Percentiles rank a stretch among this genome's conserved stretches.
Conservation (phyloP, 2,113 vertebrate species). For the Willisornis vidua region DNA sequence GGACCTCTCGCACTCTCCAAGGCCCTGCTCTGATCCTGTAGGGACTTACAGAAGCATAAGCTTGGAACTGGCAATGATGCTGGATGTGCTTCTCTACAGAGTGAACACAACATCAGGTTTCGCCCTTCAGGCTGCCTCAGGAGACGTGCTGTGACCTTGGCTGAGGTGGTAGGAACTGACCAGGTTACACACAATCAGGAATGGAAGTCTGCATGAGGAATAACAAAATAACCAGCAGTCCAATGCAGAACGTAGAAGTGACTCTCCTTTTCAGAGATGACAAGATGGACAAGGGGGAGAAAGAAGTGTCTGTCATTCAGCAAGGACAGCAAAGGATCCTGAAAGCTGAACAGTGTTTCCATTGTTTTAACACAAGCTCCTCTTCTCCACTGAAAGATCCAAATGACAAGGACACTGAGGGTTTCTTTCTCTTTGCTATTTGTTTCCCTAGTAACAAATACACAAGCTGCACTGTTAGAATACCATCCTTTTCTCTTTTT, state of each 20-base stretch:
- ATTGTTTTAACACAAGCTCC: slow-evolving; percentile 50
- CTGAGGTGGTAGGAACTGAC: not conserved
- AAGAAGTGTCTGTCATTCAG: slow-evolving; percentile 46
- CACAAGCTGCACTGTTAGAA: slow-evolving; percentile 56
- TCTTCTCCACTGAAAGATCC: slow-evolving; percentile 44
- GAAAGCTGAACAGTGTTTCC: slow-evolving; percentile 49
- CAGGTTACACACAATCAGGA: not conserved
- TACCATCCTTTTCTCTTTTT: not conserved
- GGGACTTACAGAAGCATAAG: not conserved
- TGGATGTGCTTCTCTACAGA: not conserved
- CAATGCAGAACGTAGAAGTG: not conserved
- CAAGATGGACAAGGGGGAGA: slow-evolving; percentile 43
- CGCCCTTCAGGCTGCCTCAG: not conserved
- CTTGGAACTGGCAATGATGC: not conserved
- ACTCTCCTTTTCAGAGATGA: not conserved
- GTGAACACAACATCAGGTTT: not conserved
- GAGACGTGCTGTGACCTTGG: not conserved
- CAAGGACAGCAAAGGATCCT: slow-evolving; percentile 24
- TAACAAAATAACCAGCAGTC: not conserved
- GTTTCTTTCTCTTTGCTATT: slow-evolving; percentile 54
- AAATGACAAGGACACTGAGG: slow-evolving; percentile 51
- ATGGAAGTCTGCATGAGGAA: not conserved
- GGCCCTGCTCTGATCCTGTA: not conserved
- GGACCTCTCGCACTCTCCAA: rapidly evolving
- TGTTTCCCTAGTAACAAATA: slow-evolving; percentile 70